phyloP scores from a whole-genome alignment of 2,113 vertebrate genomes.

The Crotalus tigris region DNA sequence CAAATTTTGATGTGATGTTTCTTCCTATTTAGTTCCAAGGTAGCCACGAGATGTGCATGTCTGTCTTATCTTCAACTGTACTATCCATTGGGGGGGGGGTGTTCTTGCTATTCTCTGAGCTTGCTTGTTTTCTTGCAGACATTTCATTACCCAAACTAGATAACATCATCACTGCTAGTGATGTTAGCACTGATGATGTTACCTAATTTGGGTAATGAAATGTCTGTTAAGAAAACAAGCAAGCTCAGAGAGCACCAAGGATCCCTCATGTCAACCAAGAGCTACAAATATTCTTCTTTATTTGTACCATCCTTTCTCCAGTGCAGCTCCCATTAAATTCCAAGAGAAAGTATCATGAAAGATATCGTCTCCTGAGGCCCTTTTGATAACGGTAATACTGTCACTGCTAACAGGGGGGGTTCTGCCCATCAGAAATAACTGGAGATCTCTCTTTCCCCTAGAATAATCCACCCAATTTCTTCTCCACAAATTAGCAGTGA shows the following conservation, averaged over 20 bases:
- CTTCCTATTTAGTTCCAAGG: background rate
- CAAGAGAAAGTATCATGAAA: background rate
- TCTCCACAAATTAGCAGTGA: background rate
- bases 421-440: background rate
- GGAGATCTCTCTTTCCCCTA: background rate
- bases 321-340: background rate
- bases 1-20: background rate
- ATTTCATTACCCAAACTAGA: background rate
- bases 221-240: no score
- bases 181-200: background rate
- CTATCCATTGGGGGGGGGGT: background rate
- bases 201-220: background rate
- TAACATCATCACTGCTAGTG: background rate
- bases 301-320: background rate
- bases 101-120: background rate
- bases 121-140: background rate
- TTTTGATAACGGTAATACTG: no score
- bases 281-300: no score
- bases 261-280: background rate
- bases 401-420: no score
- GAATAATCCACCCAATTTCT: background rate
- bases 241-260: background rate
- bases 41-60: background rate
- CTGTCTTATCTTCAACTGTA: background rate
- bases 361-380: background rate